Evolutionary conservation across 2,888 invertebrate species (phyloP), one percentile per base, ranked within the genome.

Genomic region (Hydriomena furcata): DNA sequence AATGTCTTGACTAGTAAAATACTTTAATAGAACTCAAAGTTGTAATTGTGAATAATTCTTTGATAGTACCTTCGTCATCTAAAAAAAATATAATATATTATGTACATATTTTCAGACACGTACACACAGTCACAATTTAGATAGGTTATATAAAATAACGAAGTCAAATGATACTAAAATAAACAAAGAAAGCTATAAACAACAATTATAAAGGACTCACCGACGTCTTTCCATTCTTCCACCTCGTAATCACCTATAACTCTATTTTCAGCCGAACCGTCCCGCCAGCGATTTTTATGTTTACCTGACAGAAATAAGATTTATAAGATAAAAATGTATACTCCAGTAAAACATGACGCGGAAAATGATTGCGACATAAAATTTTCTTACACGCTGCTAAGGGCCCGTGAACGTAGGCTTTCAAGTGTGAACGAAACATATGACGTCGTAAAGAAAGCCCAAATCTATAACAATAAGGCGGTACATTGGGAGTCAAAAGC

Each of bases 151-250:
- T n/a, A n/a, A n/a, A n/a, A n/a, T n/a, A n/a, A n/a, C n/a, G n/a
- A n/a, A n/a, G n/a, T n/a, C n/a, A n/a, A n/a, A n/a, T n/a, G n/a
- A n/a, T n/a, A n/a, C n/a, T n/a, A n/a, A n/a, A n/a, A n/a, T n/a
- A n/a, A 34, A 8, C 32, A 20, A 34, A 17, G 12, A 31, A n/a
- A 17, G n/a, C 17, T 7, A 10, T 10, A 20, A 12, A 7, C 12
- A 23, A 7, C 30, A 25, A 41, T 35, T 30, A 27, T 42, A 41
- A 41, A 52, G 36, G 36, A 73, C 92, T 91, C 75, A 93, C 93
- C 93, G 81, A 93, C 91, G 81, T 94, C 93, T 81, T 94, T 93
- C 94, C 94, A 94, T 83, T 94, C 94, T 84, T 94, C 94, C 64
- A 94, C 92, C 69, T 94, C 94, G 80, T 94, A 94, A 85, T 94